Evolutionary conservation across 2,888 invertebrate genomes (phyloP).

Genomic region (Orthonychiurus folsomi): DNA sequence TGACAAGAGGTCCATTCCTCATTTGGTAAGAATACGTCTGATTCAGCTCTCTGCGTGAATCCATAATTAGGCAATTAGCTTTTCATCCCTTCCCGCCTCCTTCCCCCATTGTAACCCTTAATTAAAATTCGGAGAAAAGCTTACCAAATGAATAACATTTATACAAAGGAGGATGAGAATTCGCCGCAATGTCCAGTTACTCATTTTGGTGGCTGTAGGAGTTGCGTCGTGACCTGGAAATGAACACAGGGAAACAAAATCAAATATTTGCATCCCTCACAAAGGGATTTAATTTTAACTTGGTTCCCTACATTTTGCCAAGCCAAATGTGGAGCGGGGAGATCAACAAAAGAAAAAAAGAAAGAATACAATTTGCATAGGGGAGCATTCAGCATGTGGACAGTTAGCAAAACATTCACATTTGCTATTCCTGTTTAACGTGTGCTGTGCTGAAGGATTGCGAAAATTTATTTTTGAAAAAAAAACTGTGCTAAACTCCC

Average conservation of each 20-base stretch:
- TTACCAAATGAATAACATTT: not conserved
- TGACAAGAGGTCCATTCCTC: slow-evolving; percentile 5
- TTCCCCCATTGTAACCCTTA: no score
- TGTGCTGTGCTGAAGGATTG: no score
- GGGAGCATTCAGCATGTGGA: not conserved
- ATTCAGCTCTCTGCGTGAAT: not conserved
- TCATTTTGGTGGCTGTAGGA: not conserved
- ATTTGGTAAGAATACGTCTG: not conserved
- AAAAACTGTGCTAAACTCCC: no score
- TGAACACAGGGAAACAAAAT: not conserved
- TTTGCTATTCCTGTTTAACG: not conserved
- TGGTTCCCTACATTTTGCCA: not conserved
- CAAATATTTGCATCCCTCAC: not conserved
- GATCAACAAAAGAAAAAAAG: not conserved
- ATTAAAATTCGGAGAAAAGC: no score
- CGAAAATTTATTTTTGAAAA: no score
- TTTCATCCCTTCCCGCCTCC: no score
- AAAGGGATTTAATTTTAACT: not conserved
- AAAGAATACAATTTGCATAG: not conserved
- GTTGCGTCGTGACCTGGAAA: no score
- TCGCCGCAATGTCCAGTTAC: not conserved
- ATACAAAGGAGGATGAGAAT: not conserved
- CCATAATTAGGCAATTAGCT: not conserved
- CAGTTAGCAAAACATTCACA: not conserved
- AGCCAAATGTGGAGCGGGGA: not conserved